phyloP scores from a whole-genome alignment of 2,888 invertebrate species.

The Lamproptera curius region DNA sequence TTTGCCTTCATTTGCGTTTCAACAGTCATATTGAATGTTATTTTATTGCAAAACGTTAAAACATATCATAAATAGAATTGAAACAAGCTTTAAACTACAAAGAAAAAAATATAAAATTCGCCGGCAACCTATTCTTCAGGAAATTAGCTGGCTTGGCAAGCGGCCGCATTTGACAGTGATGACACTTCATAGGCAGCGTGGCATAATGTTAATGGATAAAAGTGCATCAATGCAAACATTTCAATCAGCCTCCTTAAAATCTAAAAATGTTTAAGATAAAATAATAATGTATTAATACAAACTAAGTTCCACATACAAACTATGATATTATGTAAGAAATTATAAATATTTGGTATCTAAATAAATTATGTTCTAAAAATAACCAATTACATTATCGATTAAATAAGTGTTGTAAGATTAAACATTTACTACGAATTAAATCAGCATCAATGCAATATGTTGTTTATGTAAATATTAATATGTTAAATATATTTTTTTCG shows the following conservation, averaged over 20 bases:
- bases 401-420: no score
- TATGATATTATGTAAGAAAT: no score
- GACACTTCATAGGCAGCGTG: slow-evolving; percentile 60
- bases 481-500: no score
- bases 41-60: slow-evolving; percentile 24
- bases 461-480: no score
- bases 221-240: background rate
- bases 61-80: slow-evolving; percentile 36
- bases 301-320: no score
- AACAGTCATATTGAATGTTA: slow-evolving; percentile 52
- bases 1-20: slow-evolving; percentile 57
- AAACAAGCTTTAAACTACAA: slow-evolving; percentile 23
- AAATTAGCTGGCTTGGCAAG: slow-evolving; percentile 25
- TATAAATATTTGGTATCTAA: no score
- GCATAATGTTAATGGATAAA: slow-evolving; percentile 42
- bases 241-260: background rate
- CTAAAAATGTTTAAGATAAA: background rate
- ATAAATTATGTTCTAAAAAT: no score
- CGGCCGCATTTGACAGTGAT: slow-evolving; percentile 34
- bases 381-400: no score
- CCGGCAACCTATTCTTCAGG: slow-evolving; percentile 62
- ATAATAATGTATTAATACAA: no score
- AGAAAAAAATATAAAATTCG: slow-evolving; percentile 36
- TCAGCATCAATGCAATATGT: no score
- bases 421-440: no score